Percentiles rank a stretch among this genome's conserved stretches.
These are phyloP conservation scores for Cheilosia pagana DNA, from an alignment of 2,888 invertebrate species.

Conservation along the genomic window DNA sequence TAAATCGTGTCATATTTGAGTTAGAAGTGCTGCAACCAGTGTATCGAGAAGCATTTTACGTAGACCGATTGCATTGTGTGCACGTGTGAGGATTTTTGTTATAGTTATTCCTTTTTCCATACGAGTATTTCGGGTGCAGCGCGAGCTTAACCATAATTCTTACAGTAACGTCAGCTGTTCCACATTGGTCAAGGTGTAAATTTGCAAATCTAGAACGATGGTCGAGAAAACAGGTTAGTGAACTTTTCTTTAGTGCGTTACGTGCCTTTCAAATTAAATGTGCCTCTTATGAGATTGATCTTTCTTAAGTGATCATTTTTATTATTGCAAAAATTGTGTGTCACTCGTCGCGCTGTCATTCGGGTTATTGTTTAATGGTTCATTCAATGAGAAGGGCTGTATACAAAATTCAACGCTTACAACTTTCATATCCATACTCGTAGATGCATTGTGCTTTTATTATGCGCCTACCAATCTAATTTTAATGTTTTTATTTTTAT, in stretches of 20 bases:
- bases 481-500: slow-evolving; percentile 2
- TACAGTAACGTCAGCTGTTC: slow-evolving; percentile 36
- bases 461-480: not conserved
- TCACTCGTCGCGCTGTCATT: not conserved
- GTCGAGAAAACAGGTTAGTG: slow-evolving; percentile 74
- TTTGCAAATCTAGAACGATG: slow-evolving; percentile 60
- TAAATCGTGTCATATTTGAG: slow-evolving; percentile 33
- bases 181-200: slow-evolving; percentile 56
- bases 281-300: not conserved
- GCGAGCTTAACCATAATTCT: slow-evolving; percentile 10
- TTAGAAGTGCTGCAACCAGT: not conserved
- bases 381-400: not conserved
- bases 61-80: slow-evolving; percentile 9
- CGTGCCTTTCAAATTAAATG: slow-evolving; percentile 36
- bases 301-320: not conserved
- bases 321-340: slow-evolving; percentile 1
- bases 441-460: slow-evolving; percentile 13
- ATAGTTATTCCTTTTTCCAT: slow-evolving; percentile 3
- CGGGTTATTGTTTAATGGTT: slow-evolving; percentile 6
- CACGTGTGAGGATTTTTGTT: slow-evolving; percentile 39
- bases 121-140: slow-evolving; percentile 37
- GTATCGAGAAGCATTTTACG: not conserved
- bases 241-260: slow-evolving; percentile 49
- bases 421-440: slow-evolving; percentile 29
- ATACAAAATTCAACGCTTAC: not conserved